A percentile compares a stretch with the other conserved stretches of the same genome.
Conservation (phyloP, 2,888 invertebrate genomes). For the Diaprepes abbreviatus region DNA sequence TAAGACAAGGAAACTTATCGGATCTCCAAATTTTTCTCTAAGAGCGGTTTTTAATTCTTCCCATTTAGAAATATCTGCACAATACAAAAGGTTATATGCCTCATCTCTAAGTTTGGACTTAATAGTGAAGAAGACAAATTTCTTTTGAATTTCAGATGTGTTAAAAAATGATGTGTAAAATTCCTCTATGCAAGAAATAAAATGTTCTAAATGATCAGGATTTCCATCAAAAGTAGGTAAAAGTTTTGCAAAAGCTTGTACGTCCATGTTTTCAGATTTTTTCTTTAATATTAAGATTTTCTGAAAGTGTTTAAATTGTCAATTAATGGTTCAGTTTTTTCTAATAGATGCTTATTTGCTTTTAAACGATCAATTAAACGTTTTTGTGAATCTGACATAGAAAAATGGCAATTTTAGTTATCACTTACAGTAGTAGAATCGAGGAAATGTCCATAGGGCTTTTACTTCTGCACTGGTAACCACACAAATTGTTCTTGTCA, state of each 20-base stretch:
- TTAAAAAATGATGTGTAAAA: conserved; percentile 8
- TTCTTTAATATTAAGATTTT: too few relatives aligned
- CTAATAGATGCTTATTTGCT: too few relatives aligned
- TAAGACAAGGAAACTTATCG: conserved; percentile 3
- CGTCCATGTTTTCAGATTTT: too few relatives aligned
- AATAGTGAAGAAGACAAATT: neutral
- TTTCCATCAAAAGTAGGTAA: neutral
- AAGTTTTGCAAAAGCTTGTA: neutral
- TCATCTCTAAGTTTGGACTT: conserved; percentile 23
- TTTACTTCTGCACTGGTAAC: too few relatives aligned
- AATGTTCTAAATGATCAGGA: neutral
- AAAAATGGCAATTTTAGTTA: too few relatives aligned
- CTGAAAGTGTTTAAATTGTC: too few relatives aligned
- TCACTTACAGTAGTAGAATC: too few relatives aligned
- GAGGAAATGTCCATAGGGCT: too few relatives aligned
- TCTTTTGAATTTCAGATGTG: neutral
- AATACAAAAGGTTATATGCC: neutral
- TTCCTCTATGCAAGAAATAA: neutral
- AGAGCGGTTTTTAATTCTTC: neutral
- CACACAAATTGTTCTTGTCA: too few relatives aligned
- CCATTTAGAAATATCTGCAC: conserved; percentile 15
- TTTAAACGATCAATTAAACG: too few relatives aligned
- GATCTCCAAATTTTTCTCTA: conserved; percentile 25
- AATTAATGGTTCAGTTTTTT: too few relatives aligned
- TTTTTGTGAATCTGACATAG: too few relatives aligned